Evolutionary conservation across 2,113 vertebrate species (phyloP).

Genomic region (Phocoena sinus): DNA sequence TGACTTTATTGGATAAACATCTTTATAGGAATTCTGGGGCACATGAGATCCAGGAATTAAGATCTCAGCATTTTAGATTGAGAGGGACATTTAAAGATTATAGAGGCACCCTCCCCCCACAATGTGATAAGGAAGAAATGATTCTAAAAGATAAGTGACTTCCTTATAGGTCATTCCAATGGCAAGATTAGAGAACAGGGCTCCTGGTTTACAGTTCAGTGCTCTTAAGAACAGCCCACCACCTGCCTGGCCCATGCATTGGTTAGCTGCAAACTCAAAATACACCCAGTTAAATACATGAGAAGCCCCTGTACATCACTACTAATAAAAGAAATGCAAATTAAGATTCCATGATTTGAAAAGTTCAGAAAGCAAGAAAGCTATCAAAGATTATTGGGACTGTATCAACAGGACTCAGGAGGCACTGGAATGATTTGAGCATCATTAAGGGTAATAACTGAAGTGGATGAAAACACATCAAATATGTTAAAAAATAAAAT

Average conservation of each 20-base stretch:
- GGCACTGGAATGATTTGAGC: not conserved
- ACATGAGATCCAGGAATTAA: not conserved
- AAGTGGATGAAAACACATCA: not conserved
- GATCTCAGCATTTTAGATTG: not conserved
- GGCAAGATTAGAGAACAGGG: too few species aligned
- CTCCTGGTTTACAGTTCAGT: not conserved
- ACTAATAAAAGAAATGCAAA: not conserved
- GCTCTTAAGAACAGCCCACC: not conserved
- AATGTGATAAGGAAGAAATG: not conserved
- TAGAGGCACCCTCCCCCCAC: not conserved
- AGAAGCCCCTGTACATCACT: not conserved
- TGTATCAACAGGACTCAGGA: not conserved
- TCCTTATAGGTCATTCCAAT: not conserved
- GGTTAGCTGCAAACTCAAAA: not conserved
- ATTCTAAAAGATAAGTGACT: not conserved
- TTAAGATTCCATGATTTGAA: not conserved
- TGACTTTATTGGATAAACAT: not conserved
- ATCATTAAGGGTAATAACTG: not conserved
- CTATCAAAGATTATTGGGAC: not conserved
- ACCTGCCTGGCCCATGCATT: too few species aligned
- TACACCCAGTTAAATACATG: not conserved
- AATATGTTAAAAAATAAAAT: not conserved
- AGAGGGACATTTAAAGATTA: not conserved
- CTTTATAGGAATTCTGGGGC: not conserved
- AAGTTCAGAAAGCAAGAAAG: not conserved